These are phyloP conservation scores for Thelaira solivaga DNA, from an alignment of 2,888 invertebrate genomes.

Conservation along the genomic window DNA sequence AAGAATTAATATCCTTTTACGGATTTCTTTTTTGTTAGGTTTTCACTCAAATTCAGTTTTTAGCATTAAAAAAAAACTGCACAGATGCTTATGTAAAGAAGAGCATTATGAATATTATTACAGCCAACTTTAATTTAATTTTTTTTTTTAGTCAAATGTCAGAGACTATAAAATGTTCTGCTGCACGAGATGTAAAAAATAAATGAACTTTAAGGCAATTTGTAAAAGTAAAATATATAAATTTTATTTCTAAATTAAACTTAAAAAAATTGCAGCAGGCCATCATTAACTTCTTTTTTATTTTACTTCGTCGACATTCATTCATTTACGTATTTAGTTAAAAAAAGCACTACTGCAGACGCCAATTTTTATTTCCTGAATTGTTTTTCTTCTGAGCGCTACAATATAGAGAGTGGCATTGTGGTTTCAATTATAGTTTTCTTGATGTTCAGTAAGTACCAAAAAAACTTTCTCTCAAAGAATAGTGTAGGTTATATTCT, in stretches of 20 bases:
- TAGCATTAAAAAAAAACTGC: conserved; percentile 39
- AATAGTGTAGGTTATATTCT: no score
- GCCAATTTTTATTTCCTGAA: conserved; percentile 48
- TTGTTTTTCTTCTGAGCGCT: neutral
- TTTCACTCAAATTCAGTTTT: conserved; percentile 5
- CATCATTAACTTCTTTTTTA: conserved; percentile 29
- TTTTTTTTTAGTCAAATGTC: conserved; percentile 37
- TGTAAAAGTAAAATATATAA: conserved; percentile 22
- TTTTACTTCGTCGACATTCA: conserved; percentile 1
- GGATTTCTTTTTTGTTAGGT: neutral
- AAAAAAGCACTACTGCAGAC: conserved; percentile 46
- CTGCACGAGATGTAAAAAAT: neutral
- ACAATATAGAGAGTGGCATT: neutral
- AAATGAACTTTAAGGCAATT: conserved; percentile 29
- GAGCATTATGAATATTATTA: conserved; percentile 29
- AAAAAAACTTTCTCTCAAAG: no score
- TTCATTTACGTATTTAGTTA: conserved; percentile 21
- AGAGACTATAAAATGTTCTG: conserved; percentile 49
- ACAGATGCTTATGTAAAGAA: conserved; percentile 21
- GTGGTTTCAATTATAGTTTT: no score
- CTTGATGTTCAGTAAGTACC: no score
- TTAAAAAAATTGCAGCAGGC: conserved; percentile 31
- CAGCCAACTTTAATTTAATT: neutral
- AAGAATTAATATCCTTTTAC: conserved; percentile 38
- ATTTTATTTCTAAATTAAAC: conserved; percentile 27